A percentile compares a stretch with the other conserved stretches of the same genome.
phyloP scores from a whole-genome alignment of 92 coral and sea anemone species.

The Phenganax subtilis region DNA sequence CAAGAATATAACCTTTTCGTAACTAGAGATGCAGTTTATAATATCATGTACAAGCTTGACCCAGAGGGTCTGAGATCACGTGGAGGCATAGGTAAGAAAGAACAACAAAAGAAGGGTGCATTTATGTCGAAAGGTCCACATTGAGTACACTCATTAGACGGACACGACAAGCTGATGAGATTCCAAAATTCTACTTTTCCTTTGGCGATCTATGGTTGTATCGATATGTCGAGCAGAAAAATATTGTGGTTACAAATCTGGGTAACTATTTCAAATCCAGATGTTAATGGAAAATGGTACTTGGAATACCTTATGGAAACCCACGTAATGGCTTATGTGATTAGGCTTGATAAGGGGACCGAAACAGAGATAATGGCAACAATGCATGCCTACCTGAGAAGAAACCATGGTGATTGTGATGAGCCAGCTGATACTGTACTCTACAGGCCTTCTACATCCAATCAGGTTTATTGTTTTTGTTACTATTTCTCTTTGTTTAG shows the following conservation, averaged over 20 bases:
- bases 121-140: neutral
- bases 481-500: neutral
- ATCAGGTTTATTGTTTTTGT: neutral
- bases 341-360: no score
- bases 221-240: constrained; percentile 50
- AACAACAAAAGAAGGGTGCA: neutral
- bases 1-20: no score
- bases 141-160: neutral
- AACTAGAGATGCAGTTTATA: no score
- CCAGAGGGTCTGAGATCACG: neutral
- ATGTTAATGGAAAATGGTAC: constrained; percentile 37
- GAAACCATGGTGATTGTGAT: neutral
- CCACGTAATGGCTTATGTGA: constrained; percentile 46
- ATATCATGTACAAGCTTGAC: neutral
- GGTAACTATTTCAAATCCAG: constrained; percentile 46
- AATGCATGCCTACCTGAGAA: neutral
- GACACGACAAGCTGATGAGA: neutral
- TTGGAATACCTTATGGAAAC: constrained; percentile 53
- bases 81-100: neutral
- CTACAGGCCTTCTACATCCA: neutral
- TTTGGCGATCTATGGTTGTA: constrained; percentile 53
- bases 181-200: constrained; percentile 49
- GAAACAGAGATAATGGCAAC: neutral
- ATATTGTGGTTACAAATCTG: constrained; percentile 45
- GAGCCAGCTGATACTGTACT: neutral